Evolutionary conservation across 2,113 vertebrate species (phyloP).

Genomic region (Coracopsis vasa): DNA sequence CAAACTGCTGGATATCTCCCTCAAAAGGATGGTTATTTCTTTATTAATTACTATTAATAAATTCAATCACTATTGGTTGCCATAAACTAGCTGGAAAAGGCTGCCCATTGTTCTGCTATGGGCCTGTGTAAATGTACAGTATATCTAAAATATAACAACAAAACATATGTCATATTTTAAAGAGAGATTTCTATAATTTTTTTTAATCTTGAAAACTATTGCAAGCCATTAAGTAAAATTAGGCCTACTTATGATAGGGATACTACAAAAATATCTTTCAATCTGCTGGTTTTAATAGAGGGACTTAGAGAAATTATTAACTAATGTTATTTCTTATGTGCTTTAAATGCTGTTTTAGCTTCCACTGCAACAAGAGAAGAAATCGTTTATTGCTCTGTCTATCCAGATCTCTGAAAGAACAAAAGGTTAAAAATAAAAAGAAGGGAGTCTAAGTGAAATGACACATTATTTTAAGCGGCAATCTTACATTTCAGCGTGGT

Average conservation of each 20-base stretch:
- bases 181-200: not conserved
- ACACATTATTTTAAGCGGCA: not conserved
- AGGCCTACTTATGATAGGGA: not conserved
- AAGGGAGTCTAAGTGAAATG: not conserved
- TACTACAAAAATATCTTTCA: not conserved
- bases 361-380: not conserved
- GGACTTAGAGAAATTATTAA: not conserved
- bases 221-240: not conserved
- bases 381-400: constrained; percentile 34
- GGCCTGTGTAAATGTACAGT: not conserved
- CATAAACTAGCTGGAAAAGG: constrained; percentile 11
- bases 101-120: not conserved
- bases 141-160: not conserved
- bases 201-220: not conserved
- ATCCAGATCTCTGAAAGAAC: not conserved
- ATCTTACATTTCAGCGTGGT: not conserved
- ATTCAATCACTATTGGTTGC: not conserved
- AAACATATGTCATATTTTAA: not conserved
- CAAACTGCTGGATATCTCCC: not conserved
- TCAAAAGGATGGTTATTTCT: not conserved
- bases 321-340: not conserved
- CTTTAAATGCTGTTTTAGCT: not conserved
- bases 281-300: not conserved
- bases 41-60: not conserved
- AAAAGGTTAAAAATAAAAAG: not conserved